Evolutionary conservation across 2,797 vertebrate species (phyloP).

Genomic region (Atherinosoma microstoma): DNA sequence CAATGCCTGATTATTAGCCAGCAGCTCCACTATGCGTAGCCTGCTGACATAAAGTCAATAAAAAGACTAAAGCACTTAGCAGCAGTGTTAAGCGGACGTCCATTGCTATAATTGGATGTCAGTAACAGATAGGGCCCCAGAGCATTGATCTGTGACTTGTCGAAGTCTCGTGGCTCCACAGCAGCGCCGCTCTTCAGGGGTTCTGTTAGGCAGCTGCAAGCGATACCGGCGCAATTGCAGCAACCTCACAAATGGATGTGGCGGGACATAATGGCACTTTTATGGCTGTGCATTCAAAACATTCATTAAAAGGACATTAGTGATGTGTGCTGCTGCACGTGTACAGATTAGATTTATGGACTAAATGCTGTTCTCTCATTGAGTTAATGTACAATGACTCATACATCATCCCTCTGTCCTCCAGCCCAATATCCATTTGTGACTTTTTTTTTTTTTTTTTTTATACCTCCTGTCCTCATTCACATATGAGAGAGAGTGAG

Average conservation of each 20-base stretch:
- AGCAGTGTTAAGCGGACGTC: constrained; percentile 65
- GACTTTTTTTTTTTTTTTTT: constrained; percentile 31
- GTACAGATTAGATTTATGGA: constrained; percentile 67
- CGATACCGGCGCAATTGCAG: constrained; percentile 17
- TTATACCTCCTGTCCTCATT: constrained; percentile 49
- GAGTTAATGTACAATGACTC: constrained; percentile 66
- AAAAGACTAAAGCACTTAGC: constrained; percentile 75
- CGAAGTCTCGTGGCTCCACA: constrained; percentile 62
- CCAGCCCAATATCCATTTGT: constrained; percentile 62
- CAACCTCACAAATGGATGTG: constrained; percentile 51
- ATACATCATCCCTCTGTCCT: constrained; percentile 61
- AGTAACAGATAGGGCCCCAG: constrained; percentile 73
- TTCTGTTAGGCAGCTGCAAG: not conserved
- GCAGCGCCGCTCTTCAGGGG: constrained; percentile 40
- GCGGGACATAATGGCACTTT: constrained; percentile 59
- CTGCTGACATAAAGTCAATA: constrained; percentile 74
- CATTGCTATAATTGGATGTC: constrained; percentile 78
- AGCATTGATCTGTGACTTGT: constrained; percentile 72
- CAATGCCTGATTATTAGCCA: constrained; percentile 68
- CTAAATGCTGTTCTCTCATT: constrained; percentile 58
- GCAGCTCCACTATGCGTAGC: constrained; percentile 51
- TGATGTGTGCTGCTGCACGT: constrained; percentile 41
- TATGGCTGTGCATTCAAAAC: constrained; percentile 68
- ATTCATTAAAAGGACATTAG: constrained; percentile 78
- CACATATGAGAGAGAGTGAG: constrained; percentile 50